Evolutionary conservation across 2,113 vertebrate species (phyloP), one percentile per base, ranked within the genome.

Genomic region (Apodemus sylvaticus): DNA sequence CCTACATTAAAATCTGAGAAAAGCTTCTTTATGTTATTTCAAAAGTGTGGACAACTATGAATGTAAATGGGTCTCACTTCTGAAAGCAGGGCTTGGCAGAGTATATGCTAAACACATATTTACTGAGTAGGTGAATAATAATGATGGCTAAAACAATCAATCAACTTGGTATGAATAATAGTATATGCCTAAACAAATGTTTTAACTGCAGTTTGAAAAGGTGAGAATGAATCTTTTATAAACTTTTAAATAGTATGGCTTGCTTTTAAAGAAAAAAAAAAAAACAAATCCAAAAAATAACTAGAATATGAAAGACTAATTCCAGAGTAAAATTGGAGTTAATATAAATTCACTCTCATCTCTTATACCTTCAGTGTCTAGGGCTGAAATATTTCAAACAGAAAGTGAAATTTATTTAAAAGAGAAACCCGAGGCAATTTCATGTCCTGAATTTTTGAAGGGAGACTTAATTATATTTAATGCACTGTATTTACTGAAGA

Each of bases 381-480:
- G n/a, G 55, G 11, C 17, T 92, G 39, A 87, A 83, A 13, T 86
- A 89, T 87, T 93, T 91, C 42, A 90, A 93, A 81, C 86, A 39
- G 71, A 96, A 94, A 81, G 36, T 94, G 5, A 71, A 79, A 94
- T 95, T 94, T 76, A 81, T 82, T 87, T 86, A 1, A 29, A 36
- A 79, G 34, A 45, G 66, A 87, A 70, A 70, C 53, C 34, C 19
- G 29, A 85, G 95, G 55, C 55, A 77, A 48, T 92, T 86, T 73
- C 83, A 51, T 95, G 82, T 71, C 81, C 86, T 66, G 39, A 70
- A 77, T 90, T 86, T 94, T 96, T 94, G 71, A 96, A 60, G 77
- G 83, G 55, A 88, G 36, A 90, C 29, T 95, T 96, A 94, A 89
- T 96, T 96, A 91, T 86, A 89, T 14, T 82, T 94, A 85, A 39